These are phyloP conservation scores for Periophthalmus magnuspinnatus DNA, from an alignment of 2,797 vertebrate species.

Conservation along the genomic window DNA sequence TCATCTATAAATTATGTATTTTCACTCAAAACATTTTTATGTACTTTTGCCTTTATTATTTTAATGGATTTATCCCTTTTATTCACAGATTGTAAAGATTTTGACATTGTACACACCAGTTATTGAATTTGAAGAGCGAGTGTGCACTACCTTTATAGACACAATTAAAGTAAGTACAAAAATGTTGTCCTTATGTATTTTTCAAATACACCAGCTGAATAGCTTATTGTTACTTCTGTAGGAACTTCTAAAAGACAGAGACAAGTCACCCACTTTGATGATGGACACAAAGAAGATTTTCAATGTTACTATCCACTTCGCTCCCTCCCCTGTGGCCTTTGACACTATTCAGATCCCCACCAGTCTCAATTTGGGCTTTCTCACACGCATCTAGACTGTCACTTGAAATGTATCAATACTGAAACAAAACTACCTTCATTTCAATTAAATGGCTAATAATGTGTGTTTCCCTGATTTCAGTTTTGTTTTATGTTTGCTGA, in stretches of 20 bases:
- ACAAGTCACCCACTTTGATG: slow-evolving; percentile 88
- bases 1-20: background rate
- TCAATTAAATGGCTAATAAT: background rate
- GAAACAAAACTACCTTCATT: background rate
- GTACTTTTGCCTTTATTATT: background rate
- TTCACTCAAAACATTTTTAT: background rate
- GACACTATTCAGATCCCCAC: slow-evolving; percentile 94
- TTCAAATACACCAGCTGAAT: background rate
- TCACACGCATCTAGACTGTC: slow-evolving; percentile 81
- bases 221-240: slow-evolving; percentile 40
- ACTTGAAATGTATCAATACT: background rate
- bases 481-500: background rate
- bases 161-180: slow-evolving; percentile 83
- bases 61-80: slow-evolving; percentile 10
- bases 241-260: slow-evolving; percentile 87
- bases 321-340: slow-evolving; percentile 87
- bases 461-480: background rate
- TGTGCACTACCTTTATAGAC: slow-evolving; percentile 84
- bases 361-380: slow-evolving; percentile 91
- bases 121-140: slow-evolving; percentile 94
- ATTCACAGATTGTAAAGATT: slow-evolving; percentile 88
- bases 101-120: slow-evolving; percentile 93
- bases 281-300: slow-evolving; percentile 95
- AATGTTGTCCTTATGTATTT: background rate
- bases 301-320: slow-evolving; percentile 87